Base-by-base conservation (phyloP, 2,113 vertebrate species). In the Calyptomena viridis region DNA sequence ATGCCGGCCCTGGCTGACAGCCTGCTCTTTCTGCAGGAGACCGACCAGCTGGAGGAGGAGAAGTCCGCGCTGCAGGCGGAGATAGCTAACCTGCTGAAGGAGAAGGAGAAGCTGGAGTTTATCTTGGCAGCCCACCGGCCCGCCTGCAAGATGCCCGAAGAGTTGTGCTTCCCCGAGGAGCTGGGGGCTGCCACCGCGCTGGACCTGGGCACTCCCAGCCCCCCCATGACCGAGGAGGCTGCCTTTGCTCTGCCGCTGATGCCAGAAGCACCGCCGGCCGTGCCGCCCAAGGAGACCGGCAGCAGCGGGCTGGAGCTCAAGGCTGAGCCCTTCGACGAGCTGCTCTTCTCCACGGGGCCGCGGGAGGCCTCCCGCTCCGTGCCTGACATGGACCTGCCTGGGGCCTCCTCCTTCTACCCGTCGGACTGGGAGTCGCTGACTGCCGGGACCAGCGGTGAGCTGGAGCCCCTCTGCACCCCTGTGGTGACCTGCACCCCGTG, bases 71-170 rank as follows among this genome's bases (percentile, higher is more conserved):
- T 99, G 93, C 99, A 99, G 97, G 98, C 98, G 0, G 99, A 99
- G 97, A 99, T 99, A 8, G 98, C 99, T 44, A 98, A 98, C 92
- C 97, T 99, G 66, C 97, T 99, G 94, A 99, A 99, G 95, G 99
- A 99, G 96, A 99, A 99, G 81, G 99, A 99, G 79, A 98, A 98
- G 69, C 98, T 99, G 3, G 99, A 99, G 98, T 99, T 99, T 88
- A 99, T 99, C 73, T 97, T 99, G 94, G 99, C 99, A 1, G 99
- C 99, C 9, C 99, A 99, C 95, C 98, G 98, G 15, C 99, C 99
- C 5, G 98, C 99, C 93, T 99, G 99, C 98, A 99, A 99, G 98
- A 99, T 99, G 92, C 98, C 99, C 0, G 97, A 98, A 15, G 98
- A 99, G 71, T 91, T 99, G 95, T 98, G 96, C 12, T 97, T 98